Conservation (phyloP, 2,888 invertebrate species). For the Gonocerus acuteangulatus region DNA sequence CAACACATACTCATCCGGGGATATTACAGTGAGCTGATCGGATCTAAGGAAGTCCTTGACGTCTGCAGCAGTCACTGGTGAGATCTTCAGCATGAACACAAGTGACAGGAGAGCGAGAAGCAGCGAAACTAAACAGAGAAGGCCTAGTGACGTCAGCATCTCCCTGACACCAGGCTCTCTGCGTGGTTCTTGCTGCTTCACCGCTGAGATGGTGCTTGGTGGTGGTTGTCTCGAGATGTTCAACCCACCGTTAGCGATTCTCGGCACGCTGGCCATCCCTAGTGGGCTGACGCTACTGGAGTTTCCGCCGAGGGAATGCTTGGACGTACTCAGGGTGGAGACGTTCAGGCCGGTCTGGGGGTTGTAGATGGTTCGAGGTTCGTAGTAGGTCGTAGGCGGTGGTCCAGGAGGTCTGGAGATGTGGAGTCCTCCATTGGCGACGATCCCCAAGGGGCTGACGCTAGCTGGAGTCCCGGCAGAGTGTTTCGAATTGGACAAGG, state of each 20-base stretch:
- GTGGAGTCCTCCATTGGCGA: constrained; percentile 41
- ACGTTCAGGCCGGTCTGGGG: constrained; percentile 30
- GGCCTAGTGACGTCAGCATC: constrained; percentile 74
- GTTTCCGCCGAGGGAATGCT: constrained; percentile 54
- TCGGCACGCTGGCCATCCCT: constrained; percentile 46
- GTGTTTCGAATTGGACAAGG: constrained; percentile 59
- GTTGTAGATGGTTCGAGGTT: constrained; percentile 14
- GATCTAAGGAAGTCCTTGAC: constrained; percentile 50
- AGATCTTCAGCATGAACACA: constrained; percentile 77
- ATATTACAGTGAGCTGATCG: constrained; percentile 52
- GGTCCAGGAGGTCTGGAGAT: constrained; percentile 4
- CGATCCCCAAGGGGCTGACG: constrained; percentile 48
- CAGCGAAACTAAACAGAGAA: constrained; percentile 77
- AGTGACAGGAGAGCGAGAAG: constrained; percentile 74
- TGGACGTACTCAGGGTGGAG: constrained; percentile 55
- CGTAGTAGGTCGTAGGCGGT: constrained; percentile 13
- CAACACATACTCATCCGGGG: constrained; percentile 72
- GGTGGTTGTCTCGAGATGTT: constrained; percentile 48
- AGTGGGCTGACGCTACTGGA: constrained; percentile 52
- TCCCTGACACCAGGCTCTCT: constrained; percentile 55
- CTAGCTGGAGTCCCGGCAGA: constrained; percentile 52
- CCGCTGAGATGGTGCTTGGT: constrained; percentile 42
- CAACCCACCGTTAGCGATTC: constrained; percentile 50
- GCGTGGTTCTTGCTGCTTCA: constrained; percentile 39
- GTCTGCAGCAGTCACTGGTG: constrained; percentile 53